Base-by-base conservation (phyloP, 1,140 invertebrate species). In the Idris sp. region DNA sequence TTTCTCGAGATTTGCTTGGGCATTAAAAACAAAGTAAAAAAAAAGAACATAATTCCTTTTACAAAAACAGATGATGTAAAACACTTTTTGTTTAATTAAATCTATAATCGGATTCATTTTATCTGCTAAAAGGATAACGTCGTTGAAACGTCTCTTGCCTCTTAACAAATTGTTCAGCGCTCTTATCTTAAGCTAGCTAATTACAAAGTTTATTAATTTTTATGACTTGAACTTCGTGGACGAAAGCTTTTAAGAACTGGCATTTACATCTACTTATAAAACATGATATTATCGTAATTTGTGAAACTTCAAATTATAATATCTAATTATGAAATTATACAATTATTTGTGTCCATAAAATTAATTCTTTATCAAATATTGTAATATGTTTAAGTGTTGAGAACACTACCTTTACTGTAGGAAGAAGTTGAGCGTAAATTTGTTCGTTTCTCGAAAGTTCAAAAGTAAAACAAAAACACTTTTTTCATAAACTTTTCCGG, bases 191-290 rank as follows among this genome's bases (percentile, higher is more conserved):
- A 61, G 33, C 36, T 49, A 41, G 1, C 25, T 49, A 49, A 61
- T 61, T 49, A 49, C 41, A 49, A 40, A 49, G 58, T 61, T 49
- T 49, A 61, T 61, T 61, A 49, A 61, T 61, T 61, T 61, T 61
- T 49, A 61, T 61, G 44, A 61, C 22, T 48, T 49, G 15, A 61
- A 61, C 44, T 49, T 11, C 1, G 14, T n/a, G 43, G 30, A 38
- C 6, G 18, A 46, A 59, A 59, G 43, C 44, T 61, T 49, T 49
- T 40, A 49, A 61, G 58, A 61, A 19, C 33, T 4, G 1, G 19
- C 58, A 40, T 61, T 61, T 61, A 36, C 44, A 61, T 61, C 26
- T 61, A 38, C 35, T 49, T 49, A 61, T 48, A 19, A 40, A 15
- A 4, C 10, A 0, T 7, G 43, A 30, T 49, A 31, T 25, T 25